A percentile compares a stretch with the other conserved stretches of the same genome.
Evolutionary conservation across 2,888 invertebrate genomes (phyloP).

Genomic region (Xanthia icteritia): DNA sequence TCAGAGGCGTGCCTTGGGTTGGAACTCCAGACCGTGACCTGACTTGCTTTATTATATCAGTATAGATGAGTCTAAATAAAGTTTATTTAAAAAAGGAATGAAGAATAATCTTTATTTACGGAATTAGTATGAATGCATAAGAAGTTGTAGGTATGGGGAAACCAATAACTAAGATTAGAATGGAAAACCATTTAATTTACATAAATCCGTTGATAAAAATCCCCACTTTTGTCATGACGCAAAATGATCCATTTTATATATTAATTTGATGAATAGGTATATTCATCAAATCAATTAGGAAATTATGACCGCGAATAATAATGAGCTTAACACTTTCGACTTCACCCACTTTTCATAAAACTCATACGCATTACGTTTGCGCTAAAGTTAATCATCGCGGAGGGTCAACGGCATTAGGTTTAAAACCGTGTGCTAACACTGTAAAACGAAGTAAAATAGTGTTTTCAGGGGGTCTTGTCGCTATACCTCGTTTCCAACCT

Average conservation of each 20-base stretch:
- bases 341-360: too few species aligned
- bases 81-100: neutral
- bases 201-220: slow-evolving; percentile 6
- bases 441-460: too few species aligned
- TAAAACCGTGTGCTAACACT: too few species aligned
- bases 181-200: slow-evolving; percentile 12
- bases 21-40: too few species aligned
- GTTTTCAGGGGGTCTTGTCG: too few species aligned
- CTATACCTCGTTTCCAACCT: too few species aligned
- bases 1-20: too few species aligned
- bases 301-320: neutral
- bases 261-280: too few species aligned
- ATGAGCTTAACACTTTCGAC: neutral
- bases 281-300: neutral
- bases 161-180: neutral
- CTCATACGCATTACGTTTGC: too few species aligned
- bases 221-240: slow-evolving; percentile 3
- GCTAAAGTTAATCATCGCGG: too few species aligned
- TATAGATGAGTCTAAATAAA: neutral
- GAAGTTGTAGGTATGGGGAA: neutral
- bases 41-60: too few species aligned
- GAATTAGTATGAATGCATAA: neutral
- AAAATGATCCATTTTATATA: neutral
- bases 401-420: too few species aligned
- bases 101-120: neutral